phyloP scores from a whole-genome alignment of 2,113 vertebrate genomes.

The Cyrtonyx montezumae region DNA sequence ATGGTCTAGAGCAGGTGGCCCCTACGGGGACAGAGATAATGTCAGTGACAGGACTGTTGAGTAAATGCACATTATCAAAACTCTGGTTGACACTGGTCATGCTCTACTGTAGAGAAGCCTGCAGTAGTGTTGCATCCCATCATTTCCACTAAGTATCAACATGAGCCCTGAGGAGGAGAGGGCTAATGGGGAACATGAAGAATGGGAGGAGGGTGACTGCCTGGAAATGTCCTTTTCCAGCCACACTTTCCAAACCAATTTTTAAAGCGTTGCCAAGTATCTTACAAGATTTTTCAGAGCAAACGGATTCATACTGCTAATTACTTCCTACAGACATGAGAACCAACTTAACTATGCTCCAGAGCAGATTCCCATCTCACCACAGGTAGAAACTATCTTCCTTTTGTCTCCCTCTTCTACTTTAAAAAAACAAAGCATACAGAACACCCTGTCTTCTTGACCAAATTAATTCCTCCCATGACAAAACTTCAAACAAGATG shows the following conservation, averaged over 20 bases:
- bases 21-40: conserved; percentile 55
- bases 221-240: conserved; percentile 38
- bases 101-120: conserved; percentile 52
- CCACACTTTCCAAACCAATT: conserved; percentile 18
- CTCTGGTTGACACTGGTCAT: conserved; percentile 66
- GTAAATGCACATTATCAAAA: conserved; percentile 66
- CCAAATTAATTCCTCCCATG: background rate
- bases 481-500: background rate
- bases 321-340: background rate
- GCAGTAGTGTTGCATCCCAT: conserved; percentile 71
- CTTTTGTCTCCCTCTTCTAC: background rate
- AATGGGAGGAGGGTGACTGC: background rate
- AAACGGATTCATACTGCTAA: background rate
- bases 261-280: background rate
- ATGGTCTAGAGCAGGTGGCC: conserved; percentile 58
- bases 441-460: background rate
- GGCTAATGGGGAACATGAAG: conserved; percentile 7
- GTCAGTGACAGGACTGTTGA: conserved; percentile 61
- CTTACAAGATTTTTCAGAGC: background rate
- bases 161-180: conserved; percentile 48
- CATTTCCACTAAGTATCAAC: conserved; percentile 67
- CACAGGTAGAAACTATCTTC: background rate
- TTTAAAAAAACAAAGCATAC: background rate
- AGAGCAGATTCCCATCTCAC: background rate
- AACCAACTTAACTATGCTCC: background rate